These are phyloP conservation scores for Antedon bifida DNA, from an alignment of 35 echinoderm and acorn worm species.

Conservation along the genomic window DNA sequence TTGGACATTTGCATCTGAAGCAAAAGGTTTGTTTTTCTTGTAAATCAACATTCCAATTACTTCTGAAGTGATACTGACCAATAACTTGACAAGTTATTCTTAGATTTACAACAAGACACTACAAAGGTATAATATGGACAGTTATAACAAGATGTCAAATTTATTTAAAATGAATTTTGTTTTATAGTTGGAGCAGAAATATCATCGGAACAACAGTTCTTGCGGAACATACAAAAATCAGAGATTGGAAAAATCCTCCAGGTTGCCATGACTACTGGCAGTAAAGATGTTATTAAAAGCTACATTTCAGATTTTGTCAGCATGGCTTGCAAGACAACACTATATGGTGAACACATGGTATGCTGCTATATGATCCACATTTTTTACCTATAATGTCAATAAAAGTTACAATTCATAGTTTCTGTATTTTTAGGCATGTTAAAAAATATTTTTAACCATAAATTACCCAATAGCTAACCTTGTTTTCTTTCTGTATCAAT, in stretches of 20 bases:
- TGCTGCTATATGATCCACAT: too few relatives aligned
- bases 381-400: too few relatives aligned
- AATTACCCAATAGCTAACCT: too few relatives aligned
- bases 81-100: too few relatives aligned
- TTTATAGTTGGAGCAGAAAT: background rate
- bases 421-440: too few relatives aligned
- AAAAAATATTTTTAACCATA: too few relatives aligned
- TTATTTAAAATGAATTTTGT: background rate
- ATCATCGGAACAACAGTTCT: background rate
- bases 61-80: too few relatives aligned
- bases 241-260: background rate
- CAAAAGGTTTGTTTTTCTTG: background rate
- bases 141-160: too few relatives aligned
- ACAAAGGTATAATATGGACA: too few relatives aligned
- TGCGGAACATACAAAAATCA: background rate
- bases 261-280: background rate
- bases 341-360: background rate
- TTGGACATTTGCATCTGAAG: background rate
- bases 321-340: background rate
- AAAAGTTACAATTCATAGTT: too few relatives aligned
- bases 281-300: background rate
- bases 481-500: too few relatives aligned
- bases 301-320: background rate
- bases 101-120: too few relatives aligned
- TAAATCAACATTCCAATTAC: background rate